phyloP scores from a whole-genome alignment of 2,888 invertebrate genomes.

The Stratiomys singularior region DNA sequence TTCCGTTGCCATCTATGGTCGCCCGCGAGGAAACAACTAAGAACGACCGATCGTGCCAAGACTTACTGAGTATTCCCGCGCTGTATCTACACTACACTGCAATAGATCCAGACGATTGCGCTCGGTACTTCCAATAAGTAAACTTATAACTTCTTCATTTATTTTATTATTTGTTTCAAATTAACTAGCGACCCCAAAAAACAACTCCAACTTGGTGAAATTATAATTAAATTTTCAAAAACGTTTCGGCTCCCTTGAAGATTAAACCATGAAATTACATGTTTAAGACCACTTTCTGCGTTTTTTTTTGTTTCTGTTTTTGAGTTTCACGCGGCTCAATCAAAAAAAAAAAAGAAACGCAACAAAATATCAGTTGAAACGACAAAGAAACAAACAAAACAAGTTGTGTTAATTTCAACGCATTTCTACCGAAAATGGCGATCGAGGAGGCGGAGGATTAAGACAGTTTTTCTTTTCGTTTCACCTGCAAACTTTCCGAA shows the following conservation, averaged over 20 bases:
- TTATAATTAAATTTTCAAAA: too few species aligned
- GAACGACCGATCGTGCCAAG: conserved; percentile 4
- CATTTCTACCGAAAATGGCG: conserved; percentile 9
- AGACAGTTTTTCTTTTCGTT: background rate
- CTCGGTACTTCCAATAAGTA: too few species aligned
- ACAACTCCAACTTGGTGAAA: too few species aligned
- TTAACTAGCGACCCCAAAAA: background rate
- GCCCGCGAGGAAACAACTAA: conserved; percentile 21
- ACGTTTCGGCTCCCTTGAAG: too few species aligned
- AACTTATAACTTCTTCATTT: background rate
- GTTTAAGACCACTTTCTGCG: background rate
- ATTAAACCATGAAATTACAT: too few species aligned
- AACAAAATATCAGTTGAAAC: background rate
- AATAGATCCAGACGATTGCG: background rate
- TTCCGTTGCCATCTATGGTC: conserved; percentile 48
- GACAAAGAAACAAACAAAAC: background rate
- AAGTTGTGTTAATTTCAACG: conserved; percentile 18
- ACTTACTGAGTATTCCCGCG: background rate
- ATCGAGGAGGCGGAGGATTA: conserved; percentile 21
- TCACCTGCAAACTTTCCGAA: background rate
- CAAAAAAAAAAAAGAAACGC: too few species aligned
- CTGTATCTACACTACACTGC: background rate
- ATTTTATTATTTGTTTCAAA: background rate
- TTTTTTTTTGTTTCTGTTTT: background rate
- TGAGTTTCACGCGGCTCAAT: too few species aligned